Conservation (phyloP, 2,113 vertebrate species). For the Ictalurus furcatus region DNA sequence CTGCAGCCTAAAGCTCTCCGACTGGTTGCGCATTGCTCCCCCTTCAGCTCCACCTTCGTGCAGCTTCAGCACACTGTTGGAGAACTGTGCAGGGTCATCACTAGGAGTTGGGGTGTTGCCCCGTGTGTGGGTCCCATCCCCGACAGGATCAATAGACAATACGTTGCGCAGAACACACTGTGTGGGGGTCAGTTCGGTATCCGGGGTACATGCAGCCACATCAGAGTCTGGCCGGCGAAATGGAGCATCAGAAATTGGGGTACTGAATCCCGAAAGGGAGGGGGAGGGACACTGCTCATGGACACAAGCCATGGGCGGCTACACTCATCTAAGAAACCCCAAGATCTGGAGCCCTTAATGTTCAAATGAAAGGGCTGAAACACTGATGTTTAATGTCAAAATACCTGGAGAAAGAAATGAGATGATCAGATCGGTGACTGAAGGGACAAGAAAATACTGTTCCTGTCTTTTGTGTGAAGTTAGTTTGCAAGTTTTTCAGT, state of each 20-base stretch:
- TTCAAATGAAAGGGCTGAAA: neutral
- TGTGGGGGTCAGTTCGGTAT: conserved; percentile 90
- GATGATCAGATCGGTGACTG: neutral
- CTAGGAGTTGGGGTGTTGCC: conserved; percentile 77
- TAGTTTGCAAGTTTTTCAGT: neutral
- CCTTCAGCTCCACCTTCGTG: conserved; percentile 75
- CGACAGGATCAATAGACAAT: conserved; percentile 80
- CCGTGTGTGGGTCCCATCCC: conserved; percentile 53
- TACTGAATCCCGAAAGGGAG: conserved; percentile 84
- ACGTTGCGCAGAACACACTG: conserved; percentile 93
- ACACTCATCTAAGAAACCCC: conserved; percentile 55
- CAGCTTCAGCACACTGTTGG: conserved; percentile 88
- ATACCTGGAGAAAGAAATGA: conserved; percentile 28
- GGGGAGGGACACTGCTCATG: conserved; percentile 88
- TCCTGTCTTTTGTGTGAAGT: neutral
- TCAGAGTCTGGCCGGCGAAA: conserved; percentile 84
- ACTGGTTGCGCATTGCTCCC: conserved; percentile 63
- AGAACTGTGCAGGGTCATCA: conserved; percentile 85
- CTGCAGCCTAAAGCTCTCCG: conserved; percentile 75
- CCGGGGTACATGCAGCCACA: conserved; percentile 85
- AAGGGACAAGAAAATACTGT: neutral
- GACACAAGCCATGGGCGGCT: conserved; percentile 82
- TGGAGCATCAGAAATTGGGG: conserved; percentile 81
- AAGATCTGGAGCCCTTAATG: conserved; percentile 46
- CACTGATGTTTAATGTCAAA: conserved; percentile 30